Evolutionary conservation across 2,888 invertebrate species (phyloP).

Genomic region (Ichneumoninae sp.): DNA sequence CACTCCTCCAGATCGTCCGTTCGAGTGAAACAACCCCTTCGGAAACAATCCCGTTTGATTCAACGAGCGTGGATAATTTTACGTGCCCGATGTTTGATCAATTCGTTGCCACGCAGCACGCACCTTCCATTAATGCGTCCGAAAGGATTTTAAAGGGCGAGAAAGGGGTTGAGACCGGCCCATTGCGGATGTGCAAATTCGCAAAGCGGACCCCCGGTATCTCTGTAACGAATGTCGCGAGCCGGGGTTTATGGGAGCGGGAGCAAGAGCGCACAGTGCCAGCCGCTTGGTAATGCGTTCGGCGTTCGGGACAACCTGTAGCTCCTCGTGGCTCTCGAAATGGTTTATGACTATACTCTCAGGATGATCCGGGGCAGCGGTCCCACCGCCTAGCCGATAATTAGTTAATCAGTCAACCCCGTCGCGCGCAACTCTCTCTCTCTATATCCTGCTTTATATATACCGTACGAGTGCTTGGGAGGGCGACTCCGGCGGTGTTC

Average conservation of each 20-base stretch:
- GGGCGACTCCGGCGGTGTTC: slow-evolving; percentile 39
- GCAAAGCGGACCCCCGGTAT: slow-evolving; percentile 37
- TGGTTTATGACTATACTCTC: slow-evolving; percentile 69
- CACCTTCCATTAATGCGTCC: slow-evolving; percentile 39
- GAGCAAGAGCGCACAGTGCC: slow-evolving; percentile 12
- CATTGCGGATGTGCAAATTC: slow-evolving; percentile 57
- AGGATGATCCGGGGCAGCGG: slow-evolving; percentile 68
- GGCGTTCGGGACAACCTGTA: slow-evolving; percentile 65
- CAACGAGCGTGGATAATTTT: neutral
- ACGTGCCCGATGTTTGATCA: slow-evolving; percentile 7
- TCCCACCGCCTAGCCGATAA: slow-evolving; percentile 71
- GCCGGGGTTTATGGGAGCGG: neutral
- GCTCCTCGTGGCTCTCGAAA: slow-evolving; percentile 63
- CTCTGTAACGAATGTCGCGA: slow-evolving; percentile 42
- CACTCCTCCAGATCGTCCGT: slow-evolving; percentile 39
- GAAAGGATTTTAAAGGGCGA: slow-evolving; percentile 30
- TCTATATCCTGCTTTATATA: neutral
- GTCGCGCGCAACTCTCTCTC: slow-evolving; percentile 44
- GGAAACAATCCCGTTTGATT: neutral
- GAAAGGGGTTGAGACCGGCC: slow-evolving; percentile 6
- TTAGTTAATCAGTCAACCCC: slow-evolving; percentile 77
- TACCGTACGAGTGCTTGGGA: slow-evolving; percentile 29
- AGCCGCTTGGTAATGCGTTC: slow-evolving; percentile 43
- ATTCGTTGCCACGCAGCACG: neutral
- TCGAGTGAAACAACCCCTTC: slow-evolving; percentile 13